Conservation (phyloP, 1,140 invertebrate species). For the Zaprionus lachaisei region DNA sequence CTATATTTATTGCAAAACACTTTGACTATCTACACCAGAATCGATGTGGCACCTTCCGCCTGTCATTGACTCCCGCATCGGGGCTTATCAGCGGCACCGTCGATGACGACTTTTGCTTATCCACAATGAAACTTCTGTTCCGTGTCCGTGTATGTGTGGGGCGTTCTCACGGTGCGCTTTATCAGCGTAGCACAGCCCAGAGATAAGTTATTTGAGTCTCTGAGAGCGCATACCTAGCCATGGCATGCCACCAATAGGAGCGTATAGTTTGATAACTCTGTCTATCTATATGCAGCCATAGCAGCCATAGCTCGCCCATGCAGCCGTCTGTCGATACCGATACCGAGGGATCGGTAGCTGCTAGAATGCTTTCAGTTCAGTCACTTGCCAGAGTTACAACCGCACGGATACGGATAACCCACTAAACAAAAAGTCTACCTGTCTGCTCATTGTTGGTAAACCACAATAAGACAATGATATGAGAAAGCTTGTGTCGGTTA, state of each 20-base stretch:
- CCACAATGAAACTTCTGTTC: conserved; percentile 23
- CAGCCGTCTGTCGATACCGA: conserved; percentile 18
- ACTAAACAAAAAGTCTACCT: background rate
- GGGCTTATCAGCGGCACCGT: conserved; percentile 26
- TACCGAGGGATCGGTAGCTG: conserved; percentile 12
- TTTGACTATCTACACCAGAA: background rate
- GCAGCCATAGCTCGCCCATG: conserved; percentile 16
- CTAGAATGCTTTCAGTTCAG: conserved; percentile 56
- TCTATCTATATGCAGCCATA: conserved; percentile 28
- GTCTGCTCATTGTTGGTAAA: conserved; percentile 10
- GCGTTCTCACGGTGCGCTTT: conserved; percentile 35
- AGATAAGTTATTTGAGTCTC: conserved; percentile 27
- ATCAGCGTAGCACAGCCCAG: conserved; percentile 25
- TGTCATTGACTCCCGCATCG: conserved; percentile 24
- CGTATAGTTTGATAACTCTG: conserved; percentile 38
- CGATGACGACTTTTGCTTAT: conserved; percentile 49
- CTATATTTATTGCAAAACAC: conserved; percentile 2
- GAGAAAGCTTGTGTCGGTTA: conserved; percentile 14
- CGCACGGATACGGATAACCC: conserved; percentile 48
- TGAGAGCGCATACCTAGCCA: conserved; percentile 2
- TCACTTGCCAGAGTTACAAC: conserved; percentile 55
- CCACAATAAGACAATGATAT: conserved; percentile 20
- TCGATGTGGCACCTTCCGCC: conserved; percentile 27
- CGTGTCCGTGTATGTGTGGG: background rate
- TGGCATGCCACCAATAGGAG: conserved; percentile 13